These are phyloP conservation scores for Hemicentrotus pulcherrimus DNA, from an alignment of 35 echinoderm and acorn worm genomes.

Conservation along the genomic window DNA sequence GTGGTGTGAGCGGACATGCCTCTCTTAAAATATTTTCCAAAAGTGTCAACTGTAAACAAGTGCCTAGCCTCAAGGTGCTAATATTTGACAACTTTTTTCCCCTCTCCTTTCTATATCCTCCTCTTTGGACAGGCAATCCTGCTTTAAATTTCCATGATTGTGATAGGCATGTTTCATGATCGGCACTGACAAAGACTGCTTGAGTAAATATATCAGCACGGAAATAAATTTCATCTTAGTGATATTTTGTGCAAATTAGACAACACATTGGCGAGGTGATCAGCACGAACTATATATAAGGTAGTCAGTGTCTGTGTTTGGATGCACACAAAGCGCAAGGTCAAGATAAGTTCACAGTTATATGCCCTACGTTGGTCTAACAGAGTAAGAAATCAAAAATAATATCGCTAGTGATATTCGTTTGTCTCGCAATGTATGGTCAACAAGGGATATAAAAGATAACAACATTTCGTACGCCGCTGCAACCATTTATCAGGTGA, in stretches of 20 bases:
- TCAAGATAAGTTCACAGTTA: not conserved
- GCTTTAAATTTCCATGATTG: not conserved
- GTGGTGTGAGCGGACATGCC: not conserved
- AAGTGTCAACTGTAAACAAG: conserved; percentile 44
- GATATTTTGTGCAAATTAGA: conserved; percentile 14
- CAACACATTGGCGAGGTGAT: not conserved
- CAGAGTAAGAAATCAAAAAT: not conserved
- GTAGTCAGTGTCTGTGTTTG: not conserved
- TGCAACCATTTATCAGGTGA: no score
- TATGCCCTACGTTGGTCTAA: not conserved
- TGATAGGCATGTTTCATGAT: conserved; percentile 33
- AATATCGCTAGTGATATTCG: no score
- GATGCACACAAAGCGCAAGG: not conserved
- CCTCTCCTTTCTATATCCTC: not conserved
- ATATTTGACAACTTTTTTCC: conserved; percentile 23
- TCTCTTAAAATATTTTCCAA: conserved; percentile 25
- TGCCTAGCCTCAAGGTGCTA: not conserved
- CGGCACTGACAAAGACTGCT: not conserved
- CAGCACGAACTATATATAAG: conserved; percentile 1
- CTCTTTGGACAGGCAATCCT: not conserved
- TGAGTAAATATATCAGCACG: not conserved
- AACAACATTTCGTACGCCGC: no score
- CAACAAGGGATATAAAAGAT: no score
- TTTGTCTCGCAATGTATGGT: no score
- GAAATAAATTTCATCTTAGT: not conserved